Evolutionary conservation across 1,140 invertebrate genomes (phyloP).

Genomic region (Cecropterus lyciades): DNA sequence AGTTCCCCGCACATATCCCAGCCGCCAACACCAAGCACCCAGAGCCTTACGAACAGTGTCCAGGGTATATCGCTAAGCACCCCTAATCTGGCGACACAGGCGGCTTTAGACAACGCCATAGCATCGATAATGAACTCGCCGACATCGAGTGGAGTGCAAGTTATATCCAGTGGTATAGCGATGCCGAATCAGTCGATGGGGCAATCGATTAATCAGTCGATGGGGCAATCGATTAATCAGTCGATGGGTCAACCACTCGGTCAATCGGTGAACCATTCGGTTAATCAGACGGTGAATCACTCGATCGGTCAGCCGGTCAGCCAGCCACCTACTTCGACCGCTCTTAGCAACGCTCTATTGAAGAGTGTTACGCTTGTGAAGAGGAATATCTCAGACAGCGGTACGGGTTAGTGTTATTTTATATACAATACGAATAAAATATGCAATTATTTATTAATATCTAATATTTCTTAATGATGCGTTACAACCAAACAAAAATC

Average conservation of each 20-base stretch:
- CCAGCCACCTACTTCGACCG: constrained; percentile 46
- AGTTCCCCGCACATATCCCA: constrained; percentile 58
- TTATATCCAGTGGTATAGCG: constrained; percentile 65
- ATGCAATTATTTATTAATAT: too few species aligned
- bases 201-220: constrained; percentile 13
- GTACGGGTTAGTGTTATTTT: constrained; percentile 50
- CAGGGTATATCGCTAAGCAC: constrained; percentile 69
- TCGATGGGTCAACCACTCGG: constrained; percentile 27
- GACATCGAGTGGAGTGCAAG: constrained; percentile 60
- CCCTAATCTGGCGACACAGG: constrained; percentile 62
- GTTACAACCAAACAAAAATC: too few species aligned
- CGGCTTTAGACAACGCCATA: constrained; percentile 68
- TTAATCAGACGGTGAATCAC: too few species aligned
- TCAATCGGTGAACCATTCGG: constrained; percentile 34
- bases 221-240: constrained; percentile 30
- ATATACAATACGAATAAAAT: not conserved
- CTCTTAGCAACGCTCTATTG: constrained; percentile 56
- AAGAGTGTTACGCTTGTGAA: constrained; percentile 74
- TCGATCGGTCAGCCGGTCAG: constrained; percentile 2
- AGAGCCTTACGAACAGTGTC: constrained; percentile 67
- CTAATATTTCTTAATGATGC: too few species aligned
- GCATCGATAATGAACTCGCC: constrained; percentile 74
- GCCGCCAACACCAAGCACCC: constrained; percentile 47
- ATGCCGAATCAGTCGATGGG: constrained; percentile 41
- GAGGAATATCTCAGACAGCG: constrained; percentile 59